Evolutionary conservation across 30 jellyfish, hydroid and myxozoan genomes (phyloP).

Genomic region (Phacellophora camtschatica): DNA sequence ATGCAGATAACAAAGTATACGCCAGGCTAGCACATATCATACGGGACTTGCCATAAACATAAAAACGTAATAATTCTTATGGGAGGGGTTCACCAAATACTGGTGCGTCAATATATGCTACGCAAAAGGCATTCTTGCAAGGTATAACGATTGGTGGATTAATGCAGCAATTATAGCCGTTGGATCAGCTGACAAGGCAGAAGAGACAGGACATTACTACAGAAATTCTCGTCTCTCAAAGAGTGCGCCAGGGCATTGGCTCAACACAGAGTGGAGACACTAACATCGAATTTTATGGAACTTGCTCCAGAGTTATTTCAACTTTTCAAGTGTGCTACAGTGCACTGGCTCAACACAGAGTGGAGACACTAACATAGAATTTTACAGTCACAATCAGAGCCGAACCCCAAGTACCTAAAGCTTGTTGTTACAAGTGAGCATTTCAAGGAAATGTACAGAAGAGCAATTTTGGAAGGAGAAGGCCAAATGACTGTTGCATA

Average conservation of each 20-base stretch:
- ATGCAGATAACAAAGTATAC: constrained; percentile 51
- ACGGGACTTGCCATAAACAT: constrained; percentile 18
- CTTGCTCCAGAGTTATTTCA: neutral
- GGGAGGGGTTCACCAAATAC: constrained; percentile 46
- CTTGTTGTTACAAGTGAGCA: neutral
- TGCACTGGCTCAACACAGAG: constrained; percentile 20
- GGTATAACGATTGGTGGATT: constrained; percentile 49
- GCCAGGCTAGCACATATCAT: constrained; percentile 41
- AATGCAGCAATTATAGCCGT: constrained; percentile 43
- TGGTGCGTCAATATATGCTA: constrained; percentile 8
- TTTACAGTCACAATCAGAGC: neutral
- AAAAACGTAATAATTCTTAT: neutral
- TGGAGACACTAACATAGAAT: neutral
- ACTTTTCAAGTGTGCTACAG: neutral
- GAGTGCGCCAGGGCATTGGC: constrained; percentile 46
- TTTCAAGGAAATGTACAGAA: neutral
- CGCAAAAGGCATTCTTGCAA: constrained; percentile 13
- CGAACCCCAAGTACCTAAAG: neutral
- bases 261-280: constrained; percentile 18
- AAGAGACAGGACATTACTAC: constrained; percentile 31
- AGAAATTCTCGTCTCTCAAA: constrained; percentile 41
- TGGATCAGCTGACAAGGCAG: constrained; percentile 47
- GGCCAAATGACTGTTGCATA: constrained; percentile 21
- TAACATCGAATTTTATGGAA: neutral
- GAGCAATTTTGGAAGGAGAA: neutral